These are phyloP conservation scores for Sinocyclocheilus rhinocerous DNA, from an alignment of 2,113 vertebrate species.

Conservation along the genomic window DNA sequence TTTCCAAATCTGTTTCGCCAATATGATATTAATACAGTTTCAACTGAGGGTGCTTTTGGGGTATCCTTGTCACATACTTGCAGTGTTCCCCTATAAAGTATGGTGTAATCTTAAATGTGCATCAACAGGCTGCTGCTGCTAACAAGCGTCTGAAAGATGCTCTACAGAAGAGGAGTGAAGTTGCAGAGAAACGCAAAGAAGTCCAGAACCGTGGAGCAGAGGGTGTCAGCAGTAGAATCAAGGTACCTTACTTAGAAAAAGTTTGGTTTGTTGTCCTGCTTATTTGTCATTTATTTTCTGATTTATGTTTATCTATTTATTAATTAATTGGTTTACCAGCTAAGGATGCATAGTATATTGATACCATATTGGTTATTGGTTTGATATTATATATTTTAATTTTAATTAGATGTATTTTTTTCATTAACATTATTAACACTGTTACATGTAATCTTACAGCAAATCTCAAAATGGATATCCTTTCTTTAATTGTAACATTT, in stretches of 20 bases:
- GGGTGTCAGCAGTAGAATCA: slow-evolving; percentile 80
- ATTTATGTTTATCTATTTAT: not conserved
- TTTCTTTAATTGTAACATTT: no score
- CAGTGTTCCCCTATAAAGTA: not conserved
- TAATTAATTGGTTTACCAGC: not conserved
- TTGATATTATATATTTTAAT: not conserved
- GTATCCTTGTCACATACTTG: no score
- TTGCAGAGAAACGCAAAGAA: slow-evolving; percentile 85
- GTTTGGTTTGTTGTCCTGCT: not conserved
- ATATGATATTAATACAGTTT: no score
- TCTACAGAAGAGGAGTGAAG: slow-evolving; percentile 88
- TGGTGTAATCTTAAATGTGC: not conserved
- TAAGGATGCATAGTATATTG: not conserved
- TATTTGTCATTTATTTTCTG: not conserved
- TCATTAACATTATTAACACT: not conserved
- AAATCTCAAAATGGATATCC: no score
- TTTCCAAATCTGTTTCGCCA: no score
- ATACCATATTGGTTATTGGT: not conserved
- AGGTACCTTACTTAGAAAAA: slow-evolving; percentile 70
- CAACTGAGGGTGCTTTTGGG: no score
- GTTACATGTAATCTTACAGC: no score
- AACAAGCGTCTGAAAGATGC: slow-evolving; percentile 94
- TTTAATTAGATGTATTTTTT: not conserved
- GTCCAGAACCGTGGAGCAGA: slow-evolving; percentile 80
- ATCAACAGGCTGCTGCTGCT: slow-evolving; percentile 87